These are phyloP conservation scores for Tolypeutes matacus DNA, from an alignment of 2,797 vertebrate species.

Conservation along the genomic window DNA sequence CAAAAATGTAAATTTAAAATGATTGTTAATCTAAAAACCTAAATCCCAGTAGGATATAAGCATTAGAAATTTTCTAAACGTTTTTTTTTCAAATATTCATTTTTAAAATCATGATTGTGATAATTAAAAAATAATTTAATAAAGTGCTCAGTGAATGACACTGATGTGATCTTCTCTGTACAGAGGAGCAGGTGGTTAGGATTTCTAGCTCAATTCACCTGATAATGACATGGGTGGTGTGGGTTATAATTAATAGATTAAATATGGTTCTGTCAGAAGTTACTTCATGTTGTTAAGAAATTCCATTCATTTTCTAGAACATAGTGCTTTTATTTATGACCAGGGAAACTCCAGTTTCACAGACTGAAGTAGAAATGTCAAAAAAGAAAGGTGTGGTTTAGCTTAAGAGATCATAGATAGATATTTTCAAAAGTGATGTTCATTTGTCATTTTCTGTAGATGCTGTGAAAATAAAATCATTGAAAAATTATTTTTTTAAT, in stretches of 20 bases:
- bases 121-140: constrained; percentile 12
- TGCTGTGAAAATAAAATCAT: neutral
- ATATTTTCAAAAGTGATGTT: constrained; percentile 42
- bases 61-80: neutral
- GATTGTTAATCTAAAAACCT: neutral
- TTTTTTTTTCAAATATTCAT: neutral
- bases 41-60: neutral
- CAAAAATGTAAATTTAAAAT: constrained; percentile 13
- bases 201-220: neutral
- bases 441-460: neutral
- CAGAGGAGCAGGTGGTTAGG: neutral
- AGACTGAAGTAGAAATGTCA: neutral
- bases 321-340: constrained; percentile 12
- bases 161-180: neutral
- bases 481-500: constrained; percentile 31
- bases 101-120: neutral
- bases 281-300: neutral
- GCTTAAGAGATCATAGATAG: constrained; percentile 3
- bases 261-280: neutral
- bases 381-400: constrained; percentile 39
- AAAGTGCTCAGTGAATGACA: neutral
- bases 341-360: neutral
- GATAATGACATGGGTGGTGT: neutral
- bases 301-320: neutral
- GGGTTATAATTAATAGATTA: neutral